Conservation (phyloP, 2,113 vertebrate species). For the Polyodon spathula region DNA sequence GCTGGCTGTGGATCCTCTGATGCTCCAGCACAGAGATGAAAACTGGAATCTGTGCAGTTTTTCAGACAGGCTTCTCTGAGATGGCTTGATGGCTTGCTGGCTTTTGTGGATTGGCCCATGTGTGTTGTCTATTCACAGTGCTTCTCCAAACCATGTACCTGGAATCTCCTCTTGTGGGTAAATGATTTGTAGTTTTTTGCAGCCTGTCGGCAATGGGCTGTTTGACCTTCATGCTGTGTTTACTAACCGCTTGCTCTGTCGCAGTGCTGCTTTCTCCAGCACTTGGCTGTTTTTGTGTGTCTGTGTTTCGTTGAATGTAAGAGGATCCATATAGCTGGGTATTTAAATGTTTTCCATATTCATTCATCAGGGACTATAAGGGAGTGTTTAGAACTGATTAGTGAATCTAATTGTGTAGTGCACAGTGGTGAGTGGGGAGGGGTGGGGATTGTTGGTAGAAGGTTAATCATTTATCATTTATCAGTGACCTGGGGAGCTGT, state of each 20-base stretch:
- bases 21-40: background rate
- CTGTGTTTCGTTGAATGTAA: background rate
- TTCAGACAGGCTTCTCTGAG: too few relatives aligned
- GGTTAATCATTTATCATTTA: too few relatives aligned
- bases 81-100: background rate
- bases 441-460: too few relatives aligned
- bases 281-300: background rate
- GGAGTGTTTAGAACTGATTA: too few relatives aligned
- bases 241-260: too few relatives aligned
- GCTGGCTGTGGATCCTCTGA: too few relatives aligned
- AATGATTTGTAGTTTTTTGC: background rate
- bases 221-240: background rate
- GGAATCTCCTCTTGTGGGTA: conserved; percentile 5
- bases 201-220: background rate
- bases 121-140: conserved; percentile 9
- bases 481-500: background rate
- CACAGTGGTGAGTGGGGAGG: too few relatives aligned
- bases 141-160: background rate
- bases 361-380: too few relatives aligned
- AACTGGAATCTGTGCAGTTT: background rate
- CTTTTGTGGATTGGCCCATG: background rate
- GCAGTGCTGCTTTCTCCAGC: background rate
- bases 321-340: background rate
- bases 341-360: too few relatives aligned
- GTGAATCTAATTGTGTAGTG: too few relatives aligned